Base-by-base conservation (phyloP, 2,797 vertebrate genomes). In the Falco columbarius region DNA sequence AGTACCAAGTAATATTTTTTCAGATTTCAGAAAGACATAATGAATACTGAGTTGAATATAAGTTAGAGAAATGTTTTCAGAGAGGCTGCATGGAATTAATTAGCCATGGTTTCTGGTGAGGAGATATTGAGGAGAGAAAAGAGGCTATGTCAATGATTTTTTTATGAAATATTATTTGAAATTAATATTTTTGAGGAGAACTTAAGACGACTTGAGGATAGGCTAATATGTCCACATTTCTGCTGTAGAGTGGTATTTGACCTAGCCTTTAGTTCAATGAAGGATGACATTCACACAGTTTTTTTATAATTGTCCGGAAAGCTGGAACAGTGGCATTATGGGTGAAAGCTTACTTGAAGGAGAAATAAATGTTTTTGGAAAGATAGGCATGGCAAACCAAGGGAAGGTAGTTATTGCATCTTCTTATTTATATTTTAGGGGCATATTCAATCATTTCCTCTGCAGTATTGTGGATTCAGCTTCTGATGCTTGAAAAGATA, bases 351-450 rank as follows among this genome's bases (percentile, higher is more conserved):
- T 73, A 59, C 42, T 70, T 89, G 49, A 51, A 81, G 55, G 16
- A 42, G 10, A 81, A 94, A 51, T n/a, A 73, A 58, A n/a, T 32
- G 3, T 44, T 76, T 95, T 3, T 4, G 8, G 8, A 92, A 88
- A 54, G 32, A 49, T 2, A 0, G 36, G 16, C 9, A 93, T 94
- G 74, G 42, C 70, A 87, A 70, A 34, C 12, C 47, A 59, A 63
- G 18, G 6, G 7, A 74, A 71, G 12, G 10, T 10, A 17, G 34
- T 79, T 67, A 44, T n/a, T 63, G 52, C 29, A 73, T 5, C 14
- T 93, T 92, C 58, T 62, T 67, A 49, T 93, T 96, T 91, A 42
- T 92, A 94, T 93, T 86, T 80, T 67, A 52, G 18, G 21, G 40
- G 4, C 11, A 32, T 55, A 89, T 81, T 75, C 80, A 90, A 12